phyloP scores from a whole-genome alignment of 2,888 invertebrate genomes.

The Eucera pruinosa region DNA sequence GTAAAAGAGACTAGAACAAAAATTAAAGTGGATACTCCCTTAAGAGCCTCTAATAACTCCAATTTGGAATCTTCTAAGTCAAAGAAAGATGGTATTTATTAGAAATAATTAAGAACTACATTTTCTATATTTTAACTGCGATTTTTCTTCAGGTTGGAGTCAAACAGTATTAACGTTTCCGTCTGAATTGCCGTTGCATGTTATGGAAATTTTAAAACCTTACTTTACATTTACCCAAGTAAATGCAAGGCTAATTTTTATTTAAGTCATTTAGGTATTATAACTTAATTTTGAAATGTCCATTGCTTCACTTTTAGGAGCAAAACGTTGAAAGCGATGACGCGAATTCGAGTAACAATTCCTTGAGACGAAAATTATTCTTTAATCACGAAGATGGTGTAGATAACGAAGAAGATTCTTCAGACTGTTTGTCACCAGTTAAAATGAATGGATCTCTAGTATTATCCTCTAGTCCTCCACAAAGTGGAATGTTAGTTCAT shows the following conservation, averaged over 20 bases:
- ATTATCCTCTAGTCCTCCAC: constrained; percentile 75
- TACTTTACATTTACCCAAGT: constrained; percentile 87
- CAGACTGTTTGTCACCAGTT: constrained; percentile 73
- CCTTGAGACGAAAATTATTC: constrained; percentile 81
- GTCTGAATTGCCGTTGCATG: constrained; percentile 86
- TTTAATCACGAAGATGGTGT: constrained; percentile 75
- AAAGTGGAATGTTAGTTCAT: constrained; percentile 79
- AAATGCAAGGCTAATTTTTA: neutral
- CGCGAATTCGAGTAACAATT: constrained; percentile 78
- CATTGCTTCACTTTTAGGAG: constrained; percentile 68
- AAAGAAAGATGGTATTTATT: constrained; percentile 75
- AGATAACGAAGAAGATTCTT: constrained; percentile 71
- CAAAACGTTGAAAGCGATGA: constrained; percentile 80
- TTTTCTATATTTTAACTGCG: neutral
- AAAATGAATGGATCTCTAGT: constrained; percentile 67
- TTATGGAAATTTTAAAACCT: constrained; percentile 87
- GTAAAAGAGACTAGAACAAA: constrained; percentile 60
- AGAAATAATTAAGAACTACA: constrained; percentile 49
- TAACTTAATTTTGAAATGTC: neutral
- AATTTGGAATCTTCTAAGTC: constrained; percentile 64
- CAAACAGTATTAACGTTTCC: constrained; percentile 89
- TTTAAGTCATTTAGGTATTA: neutral
- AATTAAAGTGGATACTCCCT: constrained; percentile 68
- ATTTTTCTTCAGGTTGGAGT: constrained; percentile 85
- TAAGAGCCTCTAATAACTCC: constrained; percentile 54